Evolutionary conservation across 1,140 invertebrate species (phyloP).

Genomic region (Euwallacea fornicatus): DNA sequence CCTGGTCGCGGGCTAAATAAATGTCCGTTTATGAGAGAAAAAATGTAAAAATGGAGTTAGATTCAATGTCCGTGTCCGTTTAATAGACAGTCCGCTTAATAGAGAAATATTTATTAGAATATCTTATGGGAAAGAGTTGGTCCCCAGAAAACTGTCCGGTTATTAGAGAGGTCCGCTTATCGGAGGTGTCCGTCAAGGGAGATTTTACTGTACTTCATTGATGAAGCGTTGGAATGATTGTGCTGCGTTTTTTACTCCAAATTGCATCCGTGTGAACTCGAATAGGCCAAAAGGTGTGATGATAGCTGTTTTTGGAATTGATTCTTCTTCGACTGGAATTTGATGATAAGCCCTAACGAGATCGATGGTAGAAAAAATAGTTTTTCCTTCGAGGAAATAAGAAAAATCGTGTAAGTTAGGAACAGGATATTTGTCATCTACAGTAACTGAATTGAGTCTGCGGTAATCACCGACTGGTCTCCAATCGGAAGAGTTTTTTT

Average conservation of each 20-base stretch:
- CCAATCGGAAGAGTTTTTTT: background rate
- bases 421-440: background rate
- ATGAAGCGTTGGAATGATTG: conserved; percentile 2
- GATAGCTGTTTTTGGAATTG: conserved; percentile 50
- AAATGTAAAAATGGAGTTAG: too few species aligned
- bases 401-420: background rate
- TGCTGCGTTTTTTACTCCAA: conserved; percentile 2
- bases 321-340: conserved; percentile 48
- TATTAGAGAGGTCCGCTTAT: too few species aligned
- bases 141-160: too few species aligned
- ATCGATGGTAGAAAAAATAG: conserved; percentile 39
- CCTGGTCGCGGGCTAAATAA: too few species aligned
- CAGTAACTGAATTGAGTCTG: background rate
- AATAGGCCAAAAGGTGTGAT: conserved; percentile 51
- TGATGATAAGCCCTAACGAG: conserved; percentile 57
- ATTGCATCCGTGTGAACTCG: conserved; percentile 34
- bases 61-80: too few species aligned
- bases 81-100: too few species aligned
- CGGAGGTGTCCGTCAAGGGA: too few species aligned
- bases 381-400: background rate
- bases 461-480: background rate
- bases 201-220: too few species aligned
- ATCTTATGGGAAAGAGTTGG: too few species aligned
- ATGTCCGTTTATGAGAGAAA: too few species aligned
- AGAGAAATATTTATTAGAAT: too few species aligned